Conservation (phyloP, 2,113 vertebrate genomes). For the Gopherus flavomarginatus region DNA sequence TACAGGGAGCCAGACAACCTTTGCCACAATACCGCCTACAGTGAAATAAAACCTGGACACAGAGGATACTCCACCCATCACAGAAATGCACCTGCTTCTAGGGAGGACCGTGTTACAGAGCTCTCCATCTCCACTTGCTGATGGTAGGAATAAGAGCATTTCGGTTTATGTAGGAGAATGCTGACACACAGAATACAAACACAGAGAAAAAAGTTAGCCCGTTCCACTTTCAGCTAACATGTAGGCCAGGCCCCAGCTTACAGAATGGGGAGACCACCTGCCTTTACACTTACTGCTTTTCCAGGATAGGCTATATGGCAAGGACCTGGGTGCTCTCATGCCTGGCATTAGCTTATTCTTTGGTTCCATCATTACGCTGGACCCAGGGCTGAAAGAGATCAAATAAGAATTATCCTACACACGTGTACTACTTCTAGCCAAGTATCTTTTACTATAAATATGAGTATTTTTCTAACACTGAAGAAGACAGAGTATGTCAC, state of each 20-base stretch:
- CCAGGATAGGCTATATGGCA: conserved; percentile 75
- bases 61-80: no score
- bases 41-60: no score
- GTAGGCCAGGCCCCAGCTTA: background rate
- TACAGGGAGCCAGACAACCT: no score
- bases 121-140: no score
- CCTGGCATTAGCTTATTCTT: conserved; percentile 71
- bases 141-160: background rate
- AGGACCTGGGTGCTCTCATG: conserved; percentile 73
- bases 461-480: background rate
- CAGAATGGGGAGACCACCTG: background rate
- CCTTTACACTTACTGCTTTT: conserved; percentile 74
- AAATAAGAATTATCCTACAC: background rate
- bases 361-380: conserved; percentile 54
- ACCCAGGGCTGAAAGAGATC: conserved; percentile 50
- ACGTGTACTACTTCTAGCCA: conserved; percentile 14
- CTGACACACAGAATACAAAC: background rate
- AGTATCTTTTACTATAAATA: background rate
- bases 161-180: background rate
- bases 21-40: no score
- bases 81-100: no score
- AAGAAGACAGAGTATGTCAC: conserved; percentile 29
- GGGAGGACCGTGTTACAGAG: no score
- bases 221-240: background rate
- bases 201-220: background rate